Evolutionary conservation across 1,140 invertebrate species (phyloP), one percentile per base, ranked within the genome.

Genomic region (Leptopilina clavipes): DNA sequence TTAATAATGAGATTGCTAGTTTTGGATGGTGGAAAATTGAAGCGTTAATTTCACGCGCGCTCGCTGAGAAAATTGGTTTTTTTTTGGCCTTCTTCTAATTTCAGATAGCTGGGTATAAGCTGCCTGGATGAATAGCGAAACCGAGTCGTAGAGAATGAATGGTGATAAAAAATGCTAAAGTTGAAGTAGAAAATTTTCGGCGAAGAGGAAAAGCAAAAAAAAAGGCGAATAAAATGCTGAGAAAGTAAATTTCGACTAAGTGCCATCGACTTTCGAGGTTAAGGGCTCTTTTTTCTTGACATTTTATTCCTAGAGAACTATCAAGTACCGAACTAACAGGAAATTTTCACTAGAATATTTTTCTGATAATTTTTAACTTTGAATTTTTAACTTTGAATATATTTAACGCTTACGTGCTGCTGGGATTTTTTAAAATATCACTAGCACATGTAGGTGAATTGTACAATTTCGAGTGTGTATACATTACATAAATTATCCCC

Each of bases 191-290:
- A 65, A 65, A 65, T 65, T 25, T 65, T 37, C 6, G 25, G 22
- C 18, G 18, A 25, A 59, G 18, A n/a, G 48, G 8, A 18, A 59
- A 59, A 22, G 3, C 11, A 22, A 59, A 22, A 19, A 40, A 59
- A 22, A 22, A 59, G 18, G 54, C 11, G 19, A 22, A 59, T 59
- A 59, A 22, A 59, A 22, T 22, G 54, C 19, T 14, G 14, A 74
- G 40, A 44, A 75, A 75, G 74, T 70, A 75, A 75, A 52, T 70
- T 75, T 75, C 44, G 14, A 70, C 65, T 70, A 70, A 75, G 54
- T 59, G 43, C 31, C 12, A 59, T 59, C 54, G 52, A 22, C 18
- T 56, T 56, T 56, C 17, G 19, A 59, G 18, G 54, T 59, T 19
- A 59, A 59, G 72, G 72, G n/a, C 31, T 18, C 19, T 65, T 65